These are phyloP conservation scores for Chaunax sp. DNA, from an alignment of 2,797 vertebrate genomes.

Conservation along the genomic window DNA sequence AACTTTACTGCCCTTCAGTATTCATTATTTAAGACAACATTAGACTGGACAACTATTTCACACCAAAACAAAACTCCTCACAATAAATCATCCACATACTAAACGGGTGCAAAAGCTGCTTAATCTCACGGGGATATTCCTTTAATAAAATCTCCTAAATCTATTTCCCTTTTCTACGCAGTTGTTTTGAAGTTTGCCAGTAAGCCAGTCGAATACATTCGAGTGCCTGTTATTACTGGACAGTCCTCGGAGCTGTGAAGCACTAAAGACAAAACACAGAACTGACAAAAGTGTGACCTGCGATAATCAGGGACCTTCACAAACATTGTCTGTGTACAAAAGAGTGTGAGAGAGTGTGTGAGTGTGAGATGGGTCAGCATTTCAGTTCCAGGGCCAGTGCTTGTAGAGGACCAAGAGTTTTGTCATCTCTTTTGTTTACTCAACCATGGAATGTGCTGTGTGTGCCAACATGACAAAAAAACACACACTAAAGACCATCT, in stretches of 20 bases:
- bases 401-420: constrained; percentile 14
- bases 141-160: constrained; percentile 3
- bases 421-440: constrained; percentile 40
- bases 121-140: background rate
- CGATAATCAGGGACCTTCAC: constrained; percentile 51
- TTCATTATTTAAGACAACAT: background rate
- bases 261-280: constrained; percentile 49
- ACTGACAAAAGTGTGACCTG: constrained; percentile 42
- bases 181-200: constrained; percentile 5
- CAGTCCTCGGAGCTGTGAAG: constrained; percentile 26
- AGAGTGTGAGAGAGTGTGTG: constrained; percentile 1
- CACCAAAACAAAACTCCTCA: background rate
- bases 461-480: constrained; percentile 24
- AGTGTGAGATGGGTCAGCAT: constrained; percentile 34
- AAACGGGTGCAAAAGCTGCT: background rate
- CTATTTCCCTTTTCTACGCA: constrained; percentile 17
- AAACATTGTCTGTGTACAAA: constrained; percentile 9
- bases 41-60: background rate
- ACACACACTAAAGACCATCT: constrained; percentile 29
- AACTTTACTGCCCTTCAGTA: no score
- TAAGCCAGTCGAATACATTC: background rate
- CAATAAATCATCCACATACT: background rate
- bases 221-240: constrained; percentile 31
- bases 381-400: constrained; percentile 27
- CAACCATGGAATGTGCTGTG: constrained; percentile 58